A percentile compares a stretch with the other conserved stretches of the same genome.
phyloP scores from a whole-genome alignment of 1,140 invertebrate genomes.

The Brachionus plicatilis region DNA sequence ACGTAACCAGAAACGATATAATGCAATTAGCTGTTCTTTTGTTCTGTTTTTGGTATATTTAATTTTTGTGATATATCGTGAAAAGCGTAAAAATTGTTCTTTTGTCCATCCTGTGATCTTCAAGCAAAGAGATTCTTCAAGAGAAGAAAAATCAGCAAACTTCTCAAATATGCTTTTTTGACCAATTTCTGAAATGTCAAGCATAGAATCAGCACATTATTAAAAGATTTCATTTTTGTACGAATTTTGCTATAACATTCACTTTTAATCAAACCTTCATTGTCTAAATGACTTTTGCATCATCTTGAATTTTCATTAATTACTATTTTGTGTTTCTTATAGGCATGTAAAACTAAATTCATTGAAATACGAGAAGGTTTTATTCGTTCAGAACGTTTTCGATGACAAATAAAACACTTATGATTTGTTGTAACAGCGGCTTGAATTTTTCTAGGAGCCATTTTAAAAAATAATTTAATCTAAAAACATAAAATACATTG shows the following conservation, averaged over 20 bases:
- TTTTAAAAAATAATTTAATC: neutral
- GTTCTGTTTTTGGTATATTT: neutral
- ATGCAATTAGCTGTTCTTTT: constrained; percentile 3
- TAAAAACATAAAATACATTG: neutral
- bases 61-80: neutral
- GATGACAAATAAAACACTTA: neutral
- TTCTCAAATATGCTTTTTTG: neutral
- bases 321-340: neutral
- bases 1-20: neutral
- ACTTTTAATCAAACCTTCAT: neutral
- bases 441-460: neutral
- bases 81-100: neutral
- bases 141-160: neutral
- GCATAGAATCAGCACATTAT: neutral
- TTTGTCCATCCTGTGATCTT: neutral
- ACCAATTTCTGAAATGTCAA: neutral
- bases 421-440: neutral
- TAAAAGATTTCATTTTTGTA: neutral
- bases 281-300: neutral
- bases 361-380: neutral
- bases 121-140: neutral
- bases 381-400: neutral
- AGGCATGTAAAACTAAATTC: neutral
- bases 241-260: neutral
- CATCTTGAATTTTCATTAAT: neutral